Conservation (phyloP, 2,113 vertebrate genomes). For the Gyps fulvus region DNA sequence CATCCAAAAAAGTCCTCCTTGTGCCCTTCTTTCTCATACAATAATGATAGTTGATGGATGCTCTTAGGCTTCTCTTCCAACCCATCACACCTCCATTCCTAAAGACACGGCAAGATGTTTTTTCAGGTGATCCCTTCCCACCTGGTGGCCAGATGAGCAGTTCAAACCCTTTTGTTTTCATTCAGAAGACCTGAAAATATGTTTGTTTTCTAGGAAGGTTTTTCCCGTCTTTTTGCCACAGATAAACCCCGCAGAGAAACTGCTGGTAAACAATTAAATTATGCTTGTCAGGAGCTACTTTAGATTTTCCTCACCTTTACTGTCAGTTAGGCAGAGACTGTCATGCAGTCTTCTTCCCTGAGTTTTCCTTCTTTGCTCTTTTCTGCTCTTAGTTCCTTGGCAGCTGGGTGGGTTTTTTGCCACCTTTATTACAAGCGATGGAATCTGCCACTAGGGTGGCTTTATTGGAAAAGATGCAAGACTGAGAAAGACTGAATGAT, state of each 20-base stretch:
- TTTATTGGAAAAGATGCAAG: not conserved
- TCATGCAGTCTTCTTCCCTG: not conserved
- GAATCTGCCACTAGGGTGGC: not conserved
- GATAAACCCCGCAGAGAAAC: not conserved
- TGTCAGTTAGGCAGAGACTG: not conserved
- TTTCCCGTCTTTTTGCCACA: not conserved
- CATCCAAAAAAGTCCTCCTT: not conserved
- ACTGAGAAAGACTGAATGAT: not conserved
- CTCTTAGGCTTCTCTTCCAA: not conserved
- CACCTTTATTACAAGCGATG: not conserved
- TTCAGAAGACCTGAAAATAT: not conserved
- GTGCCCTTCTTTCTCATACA: not conserved
- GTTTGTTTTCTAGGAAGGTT: not conserved
- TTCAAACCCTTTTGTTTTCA: not conserved
- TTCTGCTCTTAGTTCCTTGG: not conserved
- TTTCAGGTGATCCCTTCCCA: not conserved
- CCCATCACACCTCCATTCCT: not conserved
- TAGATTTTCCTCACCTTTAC: not conserved
- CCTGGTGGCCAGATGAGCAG: not conserved
- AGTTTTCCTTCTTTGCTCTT: not conserved
- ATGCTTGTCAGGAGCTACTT: not conserved
- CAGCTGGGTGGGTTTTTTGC: not conserved
- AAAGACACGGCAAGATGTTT: not conserved
- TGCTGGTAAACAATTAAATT: not conserved
- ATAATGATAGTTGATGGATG: not conserved